Conservation (phyloP, 2,113 vertebrate genomes). For the Oryzias woworae region DNA sequence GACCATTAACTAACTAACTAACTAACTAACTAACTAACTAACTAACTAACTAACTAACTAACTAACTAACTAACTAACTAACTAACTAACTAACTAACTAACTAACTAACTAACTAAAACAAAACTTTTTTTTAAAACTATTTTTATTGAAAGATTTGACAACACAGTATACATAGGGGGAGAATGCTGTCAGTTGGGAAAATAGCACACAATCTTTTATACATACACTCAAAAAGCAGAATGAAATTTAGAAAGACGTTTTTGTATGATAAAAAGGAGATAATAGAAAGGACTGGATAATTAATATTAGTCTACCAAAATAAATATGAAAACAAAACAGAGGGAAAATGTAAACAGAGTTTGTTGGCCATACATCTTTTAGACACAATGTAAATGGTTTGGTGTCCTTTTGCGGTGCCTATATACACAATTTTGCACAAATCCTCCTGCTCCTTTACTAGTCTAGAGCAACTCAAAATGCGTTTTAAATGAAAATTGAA, state of each 20-base stretch:
- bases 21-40: too few species aligned
- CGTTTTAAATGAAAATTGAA: slow-evolving; percentile 30
- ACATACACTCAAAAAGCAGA: slow-evolving; percentile 47
- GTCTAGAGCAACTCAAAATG: slow-evolving; percentile 22
- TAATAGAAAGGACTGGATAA: slow-evolving; percentile 32
- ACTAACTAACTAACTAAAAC: neutral
- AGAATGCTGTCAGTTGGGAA: slow-evolving; percentile 47
- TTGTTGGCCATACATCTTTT: neutral
- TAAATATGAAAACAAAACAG: slow-evolving; percentile 35
- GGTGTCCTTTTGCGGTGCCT: slow-evolving; percentile 41
- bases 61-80: too few species aligned
- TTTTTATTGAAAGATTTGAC: slow-evolving; percentile 76
- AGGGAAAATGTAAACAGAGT: slow-evolving; percentile 21
- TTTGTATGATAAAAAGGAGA: slow-evolving; percentile 32
- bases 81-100: neutral
- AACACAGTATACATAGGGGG: slow-evolving; percentile 65
- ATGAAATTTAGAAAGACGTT: slow-evolving; percentile 28
- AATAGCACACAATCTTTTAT: slow-evolving; percentile 49
- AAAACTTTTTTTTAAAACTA: neutral
- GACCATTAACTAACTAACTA: too few species aligned
- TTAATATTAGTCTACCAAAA: slow-evolving; percentile 30
- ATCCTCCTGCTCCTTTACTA: slow-evolving; percentile 3
- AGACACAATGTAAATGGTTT: slow-evolving; percentile 6
- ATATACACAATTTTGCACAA: slow-evolving; percentile 37
- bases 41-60: too few species aligned